Base-by-base conservation (phyloP, 1,140 invertebrate species). In the Diachasma alloeum region DNA sequence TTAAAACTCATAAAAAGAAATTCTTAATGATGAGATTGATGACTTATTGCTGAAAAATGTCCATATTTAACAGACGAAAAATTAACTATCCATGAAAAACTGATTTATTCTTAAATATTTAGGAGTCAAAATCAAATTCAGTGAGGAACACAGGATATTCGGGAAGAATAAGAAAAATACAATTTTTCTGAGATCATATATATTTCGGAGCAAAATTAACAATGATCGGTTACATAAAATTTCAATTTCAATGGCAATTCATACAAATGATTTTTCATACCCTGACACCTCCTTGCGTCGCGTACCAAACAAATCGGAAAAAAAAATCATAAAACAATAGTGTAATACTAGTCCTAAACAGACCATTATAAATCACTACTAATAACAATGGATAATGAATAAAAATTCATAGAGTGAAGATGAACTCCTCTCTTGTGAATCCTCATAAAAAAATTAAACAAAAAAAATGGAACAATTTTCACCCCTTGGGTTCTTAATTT, bases 111-210 rank as follows among this genome's bases (percentile, higher is more conserved):
- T 31, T 31, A 31, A 31, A 31, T 31, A n/a, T n/a, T 70, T 46
- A n/a, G 46, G 19, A 46, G 26, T 19, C 31, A 31, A 31, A 56
- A 19, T 56, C 15, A 19, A 48, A 56, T 8, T 1, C 1, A 56
- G 19, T 6, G 19, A 56, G 31, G 31, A 6, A 31, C 31, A 31
- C 31, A 31, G 31, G 31, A 31, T 31, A 31, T 6, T 31, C 6
- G 31, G 31, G 31, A n/a, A 31, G 31, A 31, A 59, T 59, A 10
- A 59, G 8, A 59, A 22, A 59, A 22, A 59, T 22, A 19, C 31
- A 31, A 31, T 59, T 59, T 24, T 63, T 63, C 24, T 31, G 59
- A 63, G 59, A 63, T 63, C 59, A 63, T 63, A 63, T 63, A 63
- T 63, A 63, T 63, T 63, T 63, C 10, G 19, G 19, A 31, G 22